Base-by-base conservation (phyloP, 1,140 invertebrate genomes). In the Paralvinella palmiformis region DNA sequence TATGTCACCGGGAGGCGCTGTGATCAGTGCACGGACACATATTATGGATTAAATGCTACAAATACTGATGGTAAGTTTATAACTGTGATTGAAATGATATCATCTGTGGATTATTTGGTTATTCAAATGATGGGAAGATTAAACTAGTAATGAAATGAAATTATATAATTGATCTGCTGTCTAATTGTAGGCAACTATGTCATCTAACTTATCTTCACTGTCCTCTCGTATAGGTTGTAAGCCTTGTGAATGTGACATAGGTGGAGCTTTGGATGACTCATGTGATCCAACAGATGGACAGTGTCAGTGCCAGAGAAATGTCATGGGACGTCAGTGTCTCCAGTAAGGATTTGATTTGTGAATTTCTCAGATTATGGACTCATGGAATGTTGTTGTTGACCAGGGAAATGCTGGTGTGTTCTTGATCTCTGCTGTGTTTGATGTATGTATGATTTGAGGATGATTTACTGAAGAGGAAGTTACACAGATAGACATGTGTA, bases 321-420 rank as follows among this genome's bases (percentile, higher is more conserved):
- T 79, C 33, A 69, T 70, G 20, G 79, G 78, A 29, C 64, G 72
- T 10, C 64, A 74, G 48, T 81, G 79, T 72, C 90, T 98, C 74
- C 84, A 87, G 71, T 91, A 94, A 0, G 88, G 91, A 70, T 79
- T 97, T n/a, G 91, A 96, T 79, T 88, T 88, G 70, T 82, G 91
- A 27, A 84, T 90, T 7, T 91, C 91, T 75, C 96, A 99, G 82
- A 95, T 90, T 15, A 10, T 7, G 27, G 15, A 17, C 7, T 13
- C 13, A 53, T 10, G 50, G 15, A 53, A 41, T 10, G 10, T 41
- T 41, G 37, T 10, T 41, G 10, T 41, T 10, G 10, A 10, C 10
- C 10, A 10, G n/a, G n/a, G n/a, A n/a, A 41, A 41, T 10, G n/a
- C 10, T 10, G n/a, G 10, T 10, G n/a, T 41, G n/a, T 41, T n/a